Evolutionary conservation across 2,888 invertebrate species (phyloP).

Genomic region (Torymus aiolomorphi): DNA sequence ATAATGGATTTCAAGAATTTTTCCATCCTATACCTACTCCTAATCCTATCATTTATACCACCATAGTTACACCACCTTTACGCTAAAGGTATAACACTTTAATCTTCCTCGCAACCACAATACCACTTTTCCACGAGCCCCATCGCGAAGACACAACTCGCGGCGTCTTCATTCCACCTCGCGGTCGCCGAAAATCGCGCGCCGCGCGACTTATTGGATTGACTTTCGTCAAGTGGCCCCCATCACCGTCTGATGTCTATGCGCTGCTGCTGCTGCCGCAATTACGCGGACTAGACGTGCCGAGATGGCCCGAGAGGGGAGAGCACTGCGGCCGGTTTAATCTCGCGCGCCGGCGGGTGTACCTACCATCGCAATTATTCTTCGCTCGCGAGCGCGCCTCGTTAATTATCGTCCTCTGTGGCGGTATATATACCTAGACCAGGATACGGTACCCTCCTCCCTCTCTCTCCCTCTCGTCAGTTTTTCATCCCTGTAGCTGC

Average conservation of each 20-base stretch:
- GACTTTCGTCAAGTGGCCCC: constrained; percentile 44
- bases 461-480: neutral
- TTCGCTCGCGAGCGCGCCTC: constrained; percentile 31
- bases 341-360: no score
- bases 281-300: constrained; percentile 39
- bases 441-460: neutral
- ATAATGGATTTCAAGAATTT: no score
- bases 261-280: neutral
- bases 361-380: constrained; percentile 36
- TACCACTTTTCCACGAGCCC: no score
- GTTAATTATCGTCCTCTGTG: constrained; percentile 40
- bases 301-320: neutral
- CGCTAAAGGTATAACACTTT: no score
- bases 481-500: neutral
- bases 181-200: no score
- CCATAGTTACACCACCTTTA: no score
- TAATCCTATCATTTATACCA: no score
- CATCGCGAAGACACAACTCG: no score
- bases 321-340: neutral
- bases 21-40: no score
- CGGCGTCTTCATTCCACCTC: no score
- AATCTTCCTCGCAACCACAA: no score
- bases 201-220: constrained; percentile 31
- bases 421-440: no score
- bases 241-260: constrained; percentile 34